These are phyloP conservation scores for Lepidurus apus DNA, from an alignment of 1,140 invertebrate species.

Conservation along the genomic window DNA sequence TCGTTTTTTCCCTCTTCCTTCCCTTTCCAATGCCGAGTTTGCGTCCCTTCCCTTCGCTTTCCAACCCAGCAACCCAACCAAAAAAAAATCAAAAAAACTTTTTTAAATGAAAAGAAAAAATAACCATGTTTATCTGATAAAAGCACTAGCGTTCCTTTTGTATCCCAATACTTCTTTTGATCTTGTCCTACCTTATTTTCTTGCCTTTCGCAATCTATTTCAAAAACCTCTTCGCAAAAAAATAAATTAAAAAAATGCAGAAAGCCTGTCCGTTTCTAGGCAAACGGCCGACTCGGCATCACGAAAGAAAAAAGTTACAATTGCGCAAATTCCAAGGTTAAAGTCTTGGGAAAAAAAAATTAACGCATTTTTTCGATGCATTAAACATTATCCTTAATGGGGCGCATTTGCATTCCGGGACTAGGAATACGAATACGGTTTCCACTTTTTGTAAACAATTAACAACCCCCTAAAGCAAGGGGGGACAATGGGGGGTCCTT, in stretches of 20 bases:
- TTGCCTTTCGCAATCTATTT: not conserved
- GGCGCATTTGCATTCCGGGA: too few species aligned
- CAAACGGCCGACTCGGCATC: too few species aligned
- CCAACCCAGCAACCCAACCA: not conserved
- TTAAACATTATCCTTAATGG: too few species aligned
- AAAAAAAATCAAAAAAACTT: not conserved
- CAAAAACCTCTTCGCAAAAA: not conserved
- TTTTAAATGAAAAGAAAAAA: not conserved
- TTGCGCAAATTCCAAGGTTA: too few species aligned
- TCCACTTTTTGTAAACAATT: too few species aligned
- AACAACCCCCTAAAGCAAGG: too few species aligned
- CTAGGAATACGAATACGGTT: too few species aligned
- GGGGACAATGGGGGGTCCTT: too few species aligned
- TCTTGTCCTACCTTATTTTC: not conserved
- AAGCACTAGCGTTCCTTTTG: not conserved
- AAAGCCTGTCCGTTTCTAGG: not conserved
- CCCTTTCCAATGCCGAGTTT: not conserved
- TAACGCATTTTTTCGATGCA: too few species aligned
- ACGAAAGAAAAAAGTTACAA: too few species aligned
- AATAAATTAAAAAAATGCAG: not conserved
- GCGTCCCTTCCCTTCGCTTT: not conserved
- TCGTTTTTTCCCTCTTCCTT: not conserved
- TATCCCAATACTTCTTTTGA: not conserved
- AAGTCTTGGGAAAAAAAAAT: too few species aligned
- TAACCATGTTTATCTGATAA: not conserved